Evolutionary conservation across 1,140 invertebrate species (phyloP), one percentile per base, ranked within the genome.

Genomic region (Drosophila paulistorum): DNA sequence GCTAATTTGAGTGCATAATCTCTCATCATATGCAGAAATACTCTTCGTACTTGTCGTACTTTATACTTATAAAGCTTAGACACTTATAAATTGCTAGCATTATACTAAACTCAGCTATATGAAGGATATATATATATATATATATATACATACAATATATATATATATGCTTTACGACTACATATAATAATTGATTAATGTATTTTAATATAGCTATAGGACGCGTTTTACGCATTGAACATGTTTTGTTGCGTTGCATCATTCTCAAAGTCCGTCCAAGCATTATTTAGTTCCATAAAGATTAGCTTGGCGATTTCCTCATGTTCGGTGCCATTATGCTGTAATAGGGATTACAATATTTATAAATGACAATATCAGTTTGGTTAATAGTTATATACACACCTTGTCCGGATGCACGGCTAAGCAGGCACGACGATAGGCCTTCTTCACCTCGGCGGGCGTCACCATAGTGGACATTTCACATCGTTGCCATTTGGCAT

Each of bases 341-440:
- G 93, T n/a, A 95, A 94, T 75, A 51, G n/a, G 37, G n/a, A 57
- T 17, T 7, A 14, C 7, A 3, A 17, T 14, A 7, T 45, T 10
- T 45, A 5, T 7, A 10, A 7, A 35, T 37, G 9, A 30, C 3
- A 7, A 14, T 17, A 60, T 37, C 7, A 11, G 14, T 7, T 4
- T 1, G 1, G 37, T 39, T 0, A 42, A 30, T 30, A 30, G 30
- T 20, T 42, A 1, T 23, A 3, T 5, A 70, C 75, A 91, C 93
- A 98, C 98, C 95, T 99, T 99, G 91, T 99, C 99, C 0, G 99
- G 99, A 94, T 99, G 99, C 35, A 99, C 97, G 58, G 97, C 97
- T 11, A 99, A 94, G 83, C 98, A 99, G 20, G 99, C 99, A 92
- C 97, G 98, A 42, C 98, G 94, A 92, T 99, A 99, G 41, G 96